phyloP scores from a whole-genome alignment of 2,888 invertebrate species.

The Criorhina ranunculi region DNA sequence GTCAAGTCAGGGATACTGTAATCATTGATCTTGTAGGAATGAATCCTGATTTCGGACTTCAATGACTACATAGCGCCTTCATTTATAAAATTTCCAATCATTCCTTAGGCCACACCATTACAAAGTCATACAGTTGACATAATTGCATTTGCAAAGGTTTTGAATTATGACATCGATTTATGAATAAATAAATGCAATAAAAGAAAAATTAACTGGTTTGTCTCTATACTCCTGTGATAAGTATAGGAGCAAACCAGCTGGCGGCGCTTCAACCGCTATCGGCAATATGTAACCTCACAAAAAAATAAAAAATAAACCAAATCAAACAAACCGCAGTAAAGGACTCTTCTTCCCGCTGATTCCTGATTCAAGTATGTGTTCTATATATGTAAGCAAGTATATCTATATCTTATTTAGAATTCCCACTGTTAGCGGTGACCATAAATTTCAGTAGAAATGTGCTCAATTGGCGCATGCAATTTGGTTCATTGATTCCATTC shows the following conservation, averaged over 20 bases:
- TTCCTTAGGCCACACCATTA: no score
- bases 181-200: background rate
- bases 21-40: no score
- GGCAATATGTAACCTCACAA: background rate
- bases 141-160: no score
- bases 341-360: constrained; percentile 3
- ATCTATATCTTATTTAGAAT: constrained; percentile 53
- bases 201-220: background rate
- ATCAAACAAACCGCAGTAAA: background rate
- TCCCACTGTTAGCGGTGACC: constrained; percentile 64
- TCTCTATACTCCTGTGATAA: no score
- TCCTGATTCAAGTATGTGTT: constrained; percentile 9
- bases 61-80: no score
- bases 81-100: no score
- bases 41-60: no score
- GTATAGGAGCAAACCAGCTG: background rate
- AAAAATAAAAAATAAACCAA: no score
- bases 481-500: constrained; percentile 70
- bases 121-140: no score
- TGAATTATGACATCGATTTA: no score
- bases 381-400: background rate
- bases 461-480: constrained; percentile 74
- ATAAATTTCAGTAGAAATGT: constrained; percentile 68
- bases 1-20: no score
- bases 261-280: background rate